phyloP scores from a whole-genome alignment of 92 coral and sea anemone species.

The Parazoanthus swiftii region DNA sequence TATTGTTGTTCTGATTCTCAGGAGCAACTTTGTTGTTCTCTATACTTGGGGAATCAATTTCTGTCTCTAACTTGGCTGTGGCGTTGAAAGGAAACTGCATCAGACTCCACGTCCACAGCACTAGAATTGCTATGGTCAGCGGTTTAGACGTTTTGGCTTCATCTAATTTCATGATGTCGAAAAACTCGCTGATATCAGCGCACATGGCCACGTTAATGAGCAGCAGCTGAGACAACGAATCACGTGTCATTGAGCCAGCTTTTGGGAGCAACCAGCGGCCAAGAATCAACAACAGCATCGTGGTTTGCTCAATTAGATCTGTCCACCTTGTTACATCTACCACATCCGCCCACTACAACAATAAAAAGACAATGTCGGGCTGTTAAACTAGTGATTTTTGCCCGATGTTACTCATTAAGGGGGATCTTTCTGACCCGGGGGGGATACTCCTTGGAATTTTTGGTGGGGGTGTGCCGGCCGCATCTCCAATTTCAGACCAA shows the following conservation, averaged over 20 bases:
- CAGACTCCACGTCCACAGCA: constrained; percentile 92
- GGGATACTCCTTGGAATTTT: too few species aligned
- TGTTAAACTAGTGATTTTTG: too few species aligned
- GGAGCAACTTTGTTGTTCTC: constrained; percentile 27
- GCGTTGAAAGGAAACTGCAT: constrained; percentile 95
- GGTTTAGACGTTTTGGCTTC: constrained; percentile 60
- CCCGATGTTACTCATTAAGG: too few species aligned
- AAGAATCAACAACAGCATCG: constrained; percentile 83
- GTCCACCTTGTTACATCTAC: constrained; percentile 58
- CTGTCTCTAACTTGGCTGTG: constrained; percentile 74
- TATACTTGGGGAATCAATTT: constrained; percentile 22
- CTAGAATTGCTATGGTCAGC: constrained; percentile 72
- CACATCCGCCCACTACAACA: constrained; percentile 7
- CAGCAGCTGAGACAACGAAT: constrained; percentile 90
- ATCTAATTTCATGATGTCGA: constrained; percentile 79
- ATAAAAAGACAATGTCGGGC: background rate
- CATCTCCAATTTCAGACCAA: too few species aligned
- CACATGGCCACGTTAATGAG: constrained; percentile 94
- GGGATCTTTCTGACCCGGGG: too few species aligned
- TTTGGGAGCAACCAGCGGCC: constrained; percentile 98
- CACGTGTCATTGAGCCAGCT: constrained; percentile 79
- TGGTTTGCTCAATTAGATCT: constrained; percentile 90
- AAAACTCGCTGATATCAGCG: constrained; percentile 98
- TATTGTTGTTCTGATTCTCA: background rate
- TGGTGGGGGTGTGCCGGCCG: too few species aligned